Evolutionary conservation across 2,797 vertebrate genomes (phyloP), one percentile per base, ranked within the genome.

Genomic region (Decapterus maruadsi): DNA sequence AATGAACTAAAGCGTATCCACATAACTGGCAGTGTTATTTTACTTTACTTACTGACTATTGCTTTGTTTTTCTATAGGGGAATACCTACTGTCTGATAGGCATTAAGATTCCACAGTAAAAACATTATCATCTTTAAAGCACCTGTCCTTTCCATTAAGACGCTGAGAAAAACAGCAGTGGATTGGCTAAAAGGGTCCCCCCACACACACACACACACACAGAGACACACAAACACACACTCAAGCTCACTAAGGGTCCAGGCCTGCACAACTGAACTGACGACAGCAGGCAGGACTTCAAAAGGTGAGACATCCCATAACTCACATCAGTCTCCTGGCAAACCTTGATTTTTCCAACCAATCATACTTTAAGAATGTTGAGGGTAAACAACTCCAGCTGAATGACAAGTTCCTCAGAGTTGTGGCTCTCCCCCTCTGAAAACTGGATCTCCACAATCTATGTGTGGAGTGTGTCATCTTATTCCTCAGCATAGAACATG

Each of bases 301-400:
- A 90, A 94, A 92, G 90, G 89, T 92, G 88, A 92, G 82, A 89
- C 90, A 90, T 90, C 87, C 86, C 91, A 91, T 91, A 93, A 91
- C 83, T 93, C 90, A 85, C 83, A 89, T 92, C 90, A 87, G 87
- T 88, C 86, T 92, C 83, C 82, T 93, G 93, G 91, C 93, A 90
- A 81, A 77, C 62, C 75, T 66, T 75, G 68, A 79, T 80, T 91
- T 92, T 93, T 93, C 92, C 90, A 81, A 71, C 91, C 91, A 93
- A 93, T 94, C 91, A 94, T 85, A 87, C 87, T 78, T 64, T 70
- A 88, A 90, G 89, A 93, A 93, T 92, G 90, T 54, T 53, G 57
- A 75, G 77, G 71, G 81, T 89, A 93, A 93, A 93, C 90, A 92
- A 89, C 77, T 90, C 82, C 88, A 93, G 89, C 88, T 93, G 91